Percentiles rank a stretch among this genome's conserved stretches.
These are phyloP conservation scores for Hypolimnas misippus DNA, from an alignment of 2,888 invertebrate genomes.

Conservation along the genomic window DNA sequence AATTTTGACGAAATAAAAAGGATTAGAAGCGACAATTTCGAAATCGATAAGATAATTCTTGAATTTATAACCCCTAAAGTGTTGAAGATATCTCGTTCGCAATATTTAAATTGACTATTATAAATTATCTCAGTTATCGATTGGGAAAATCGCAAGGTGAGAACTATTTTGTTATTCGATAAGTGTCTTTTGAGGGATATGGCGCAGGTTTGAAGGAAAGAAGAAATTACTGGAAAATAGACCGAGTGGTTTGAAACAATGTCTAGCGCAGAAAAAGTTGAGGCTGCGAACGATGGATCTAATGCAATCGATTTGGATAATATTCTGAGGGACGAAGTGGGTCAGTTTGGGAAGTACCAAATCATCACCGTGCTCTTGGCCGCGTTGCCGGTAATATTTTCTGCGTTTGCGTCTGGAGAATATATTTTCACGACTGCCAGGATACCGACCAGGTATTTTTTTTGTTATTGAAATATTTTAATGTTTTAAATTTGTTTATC, in stretches of 20 bases:
- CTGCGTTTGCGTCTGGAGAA: conserved; percentile 73
- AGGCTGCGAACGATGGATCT: conserved; percentile 30
- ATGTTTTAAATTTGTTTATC: no score
- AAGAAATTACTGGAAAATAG: not conserved
- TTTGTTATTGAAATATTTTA: no score
- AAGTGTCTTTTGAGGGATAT: not conserved
- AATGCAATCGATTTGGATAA: conserved; percentile 63
- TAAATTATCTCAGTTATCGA: conserved; percentile 19
- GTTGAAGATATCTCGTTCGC: conserved; percentile 9
- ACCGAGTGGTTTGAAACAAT: conserved; percentile 39
- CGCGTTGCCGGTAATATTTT: conserved; percentile 71
- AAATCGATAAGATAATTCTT: conserved; percentile 8
- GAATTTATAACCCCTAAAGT: conserved; percentile 9
- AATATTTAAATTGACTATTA: conserved; percentile 18
- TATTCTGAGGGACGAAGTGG: conserved; percentile 69
- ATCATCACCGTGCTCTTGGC: conserved; percentile 65
- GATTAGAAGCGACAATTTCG: not conserved
- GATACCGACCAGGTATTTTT: conserved; percentile 65
- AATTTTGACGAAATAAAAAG: not conserved
- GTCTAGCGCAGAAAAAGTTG: conserved; percentile 54
- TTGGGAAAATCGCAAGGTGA: conserved; percentile 5
- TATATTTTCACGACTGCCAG: conserved; percentile 77
- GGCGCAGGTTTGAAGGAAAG: not conserved
- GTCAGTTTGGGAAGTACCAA: conserved; percentile 74
- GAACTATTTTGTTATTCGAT: conserved; percentile 10